phyloP scores from a whole-genome alignment of 2,888 invertebrate species.

The Cylloceria caligata region DNA sequence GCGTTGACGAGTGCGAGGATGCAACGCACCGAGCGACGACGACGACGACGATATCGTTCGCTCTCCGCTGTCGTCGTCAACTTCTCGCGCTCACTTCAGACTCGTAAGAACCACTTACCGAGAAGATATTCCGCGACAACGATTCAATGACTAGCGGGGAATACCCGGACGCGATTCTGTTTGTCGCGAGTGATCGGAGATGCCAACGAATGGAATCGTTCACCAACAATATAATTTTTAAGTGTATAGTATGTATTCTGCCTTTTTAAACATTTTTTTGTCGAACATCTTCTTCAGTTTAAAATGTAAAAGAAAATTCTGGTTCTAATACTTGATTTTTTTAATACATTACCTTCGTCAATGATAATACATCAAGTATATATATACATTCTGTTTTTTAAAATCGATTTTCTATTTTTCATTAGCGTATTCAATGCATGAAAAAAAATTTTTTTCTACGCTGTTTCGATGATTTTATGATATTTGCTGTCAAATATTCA shows the following conservation, averaged over 20 bases:
- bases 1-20: constrained; percentile 52
- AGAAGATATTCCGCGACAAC: constrained; percentile 23
- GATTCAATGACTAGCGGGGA: constrained; percentile 49
- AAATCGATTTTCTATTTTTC: no score
- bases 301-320: no score
- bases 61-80: background rate
- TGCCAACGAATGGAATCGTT: constrained; percentile 42
- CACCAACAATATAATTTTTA: constrained; percentile 42
- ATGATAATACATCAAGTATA: no score
- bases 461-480: no score
- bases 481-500: no score
- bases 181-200: constrained; percentile 53
- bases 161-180: constrained; percentile 47
- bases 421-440: no score
- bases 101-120: constrained; percentile 31
- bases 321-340: no score
- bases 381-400: no score
- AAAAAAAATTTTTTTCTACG: no score
- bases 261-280: constrained; percentile 4
- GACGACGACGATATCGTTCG: background rate
- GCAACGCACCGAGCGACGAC: constrained; percentile 20
- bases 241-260: constrained; percentile 57
- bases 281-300: no score
- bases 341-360: no score
- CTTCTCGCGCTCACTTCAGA: constrained; percentile 5